Evolutionary conservation across 2,797 vertebrate species (phyloP).

Genomic region (Gymnothorax javanicus): DNA sequence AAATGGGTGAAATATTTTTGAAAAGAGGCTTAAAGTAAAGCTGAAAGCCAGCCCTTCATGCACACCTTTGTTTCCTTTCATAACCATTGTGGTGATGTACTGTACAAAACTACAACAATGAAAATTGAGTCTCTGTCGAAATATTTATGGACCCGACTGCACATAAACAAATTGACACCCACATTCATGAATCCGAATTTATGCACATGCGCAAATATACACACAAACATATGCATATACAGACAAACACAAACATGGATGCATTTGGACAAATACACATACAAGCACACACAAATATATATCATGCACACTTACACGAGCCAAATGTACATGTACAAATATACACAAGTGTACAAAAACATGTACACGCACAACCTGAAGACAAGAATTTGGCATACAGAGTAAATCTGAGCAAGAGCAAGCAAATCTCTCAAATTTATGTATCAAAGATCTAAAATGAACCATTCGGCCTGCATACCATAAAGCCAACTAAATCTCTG

Average conservation of each 20-base stretch:
- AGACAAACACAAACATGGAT: neutral
- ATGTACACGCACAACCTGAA: neutral
- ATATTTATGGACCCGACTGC: too few species aligned
- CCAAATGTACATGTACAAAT: neutral
- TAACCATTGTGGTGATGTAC: too few species aligned
- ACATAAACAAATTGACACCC: neutral
- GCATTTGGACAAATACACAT: neutral
- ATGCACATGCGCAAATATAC: neutral
- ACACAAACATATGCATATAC: neutral
- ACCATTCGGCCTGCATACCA: neutral
- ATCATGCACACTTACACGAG: constrained; percentile 15
- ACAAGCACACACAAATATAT: neutral
- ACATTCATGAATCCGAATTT: neutral
- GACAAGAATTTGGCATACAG: neutral
- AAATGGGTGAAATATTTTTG: too few species aligned
- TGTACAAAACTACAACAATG: too few species aligned
- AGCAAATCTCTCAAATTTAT: neutral
- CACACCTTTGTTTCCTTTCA: too few species aligned
- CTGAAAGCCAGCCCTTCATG: too few species aligned
- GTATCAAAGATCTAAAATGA: neutral
- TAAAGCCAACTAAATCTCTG: neutral
- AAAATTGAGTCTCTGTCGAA: too few species aligned
- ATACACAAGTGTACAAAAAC: neutral
- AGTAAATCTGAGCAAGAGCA: neutral
- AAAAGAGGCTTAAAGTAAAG: too few species aligned